These are phyloP conservation scores for Sepioteuthis lessoniana DNA, from an alignment of 2,888 invertebrate species.

Conservation along the genomic window DNA sequence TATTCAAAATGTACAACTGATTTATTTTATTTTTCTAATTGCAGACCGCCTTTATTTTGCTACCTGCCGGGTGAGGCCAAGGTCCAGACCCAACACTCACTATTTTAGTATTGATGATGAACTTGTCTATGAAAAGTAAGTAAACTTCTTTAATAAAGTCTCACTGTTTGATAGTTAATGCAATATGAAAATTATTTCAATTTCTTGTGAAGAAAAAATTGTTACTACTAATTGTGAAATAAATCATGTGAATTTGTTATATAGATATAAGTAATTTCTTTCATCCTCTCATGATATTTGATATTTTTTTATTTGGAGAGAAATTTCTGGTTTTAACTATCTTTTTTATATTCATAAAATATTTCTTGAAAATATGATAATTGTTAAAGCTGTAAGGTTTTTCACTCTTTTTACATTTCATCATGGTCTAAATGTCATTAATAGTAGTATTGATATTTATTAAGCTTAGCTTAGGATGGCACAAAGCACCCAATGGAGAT, in stretches of 20 bases:
- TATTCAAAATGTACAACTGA: no score
- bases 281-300: no score
- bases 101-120: slow-evolving; percentile 93
- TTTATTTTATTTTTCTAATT: slow-evolving; percentile 68
- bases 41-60: slow-evolving; percentile 94
- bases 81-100: slow-evolving; percentile 86
- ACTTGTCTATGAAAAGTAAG: slow-evolving; percentile 88
- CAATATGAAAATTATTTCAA: neutral
- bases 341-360: neutral
- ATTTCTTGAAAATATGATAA: neutral
- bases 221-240: no score
- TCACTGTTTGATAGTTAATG: neutral
- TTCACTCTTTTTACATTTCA: no score
- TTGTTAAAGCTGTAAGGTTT: no score
- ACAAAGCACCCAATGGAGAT: no score
- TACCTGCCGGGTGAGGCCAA: slow-evolving; percentile 85
- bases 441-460: no score
- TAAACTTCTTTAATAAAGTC: slow-evolving; percentile 49
- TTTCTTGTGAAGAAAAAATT: neutral
- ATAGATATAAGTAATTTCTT: no score
- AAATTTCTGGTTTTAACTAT: no score
- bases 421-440: no score
- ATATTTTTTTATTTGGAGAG: no score
- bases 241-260: neutral
- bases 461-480: no score